phyloP scores from a whole-genome alignment of 92 coral and sea anemone genomes.

The Phenganax stokvisi region DNA sequence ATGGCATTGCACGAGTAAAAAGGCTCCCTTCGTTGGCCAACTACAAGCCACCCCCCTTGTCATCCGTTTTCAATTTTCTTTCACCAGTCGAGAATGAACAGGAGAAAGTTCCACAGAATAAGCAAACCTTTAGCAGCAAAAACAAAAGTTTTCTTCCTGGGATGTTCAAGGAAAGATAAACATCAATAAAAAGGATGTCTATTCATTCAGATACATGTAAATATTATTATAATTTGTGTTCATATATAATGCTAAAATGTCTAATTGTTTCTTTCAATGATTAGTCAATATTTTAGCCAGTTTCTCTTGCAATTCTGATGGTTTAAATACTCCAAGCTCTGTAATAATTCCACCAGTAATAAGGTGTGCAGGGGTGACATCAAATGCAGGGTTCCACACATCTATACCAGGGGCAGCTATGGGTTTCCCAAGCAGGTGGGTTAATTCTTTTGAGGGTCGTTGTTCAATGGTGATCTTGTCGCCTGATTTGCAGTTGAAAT shows the following conservation, averaged over 20 bases:
- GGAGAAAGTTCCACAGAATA: constrained; percentile 27
- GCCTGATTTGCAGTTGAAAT: constrained; percentile 62
- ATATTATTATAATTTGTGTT: background rate
- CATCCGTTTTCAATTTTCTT: constrained; percentile 1
- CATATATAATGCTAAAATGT: background rate
- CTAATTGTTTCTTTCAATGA: background rate
- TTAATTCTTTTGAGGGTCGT: constrained; percentile 67
- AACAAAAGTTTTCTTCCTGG: constrained; percentile 46
- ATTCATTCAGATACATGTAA: no score
- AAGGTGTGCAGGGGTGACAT: constrained; percentile 80
- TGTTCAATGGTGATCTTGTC: constrained; percentile 73
- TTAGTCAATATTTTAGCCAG: background rate
- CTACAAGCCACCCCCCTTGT: constrained; percentile 33
- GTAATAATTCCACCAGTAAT: constrained; percentile 90
- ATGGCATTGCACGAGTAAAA: constrained; percentile 7
- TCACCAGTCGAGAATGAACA: background rate
- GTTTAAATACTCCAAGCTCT: constrained; percentile 72
- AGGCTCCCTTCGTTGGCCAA: constrained; percentile 17
- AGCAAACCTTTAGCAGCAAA: constrained; percentile 1
- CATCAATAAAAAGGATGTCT: background rate
- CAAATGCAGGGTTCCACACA: constrained; percentile 98
- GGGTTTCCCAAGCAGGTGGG: constrained; percentile 55
- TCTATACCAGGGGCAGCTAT: constrained; percentile 78
- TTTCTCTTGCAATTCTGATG: constrained; percentile 57
- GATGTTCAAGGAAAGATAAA: constrained; percentile 43